Evolutionary conservation across 2,113 vertebrate species (phyloP).

Genomic region (Morone chrysops): DNA sequence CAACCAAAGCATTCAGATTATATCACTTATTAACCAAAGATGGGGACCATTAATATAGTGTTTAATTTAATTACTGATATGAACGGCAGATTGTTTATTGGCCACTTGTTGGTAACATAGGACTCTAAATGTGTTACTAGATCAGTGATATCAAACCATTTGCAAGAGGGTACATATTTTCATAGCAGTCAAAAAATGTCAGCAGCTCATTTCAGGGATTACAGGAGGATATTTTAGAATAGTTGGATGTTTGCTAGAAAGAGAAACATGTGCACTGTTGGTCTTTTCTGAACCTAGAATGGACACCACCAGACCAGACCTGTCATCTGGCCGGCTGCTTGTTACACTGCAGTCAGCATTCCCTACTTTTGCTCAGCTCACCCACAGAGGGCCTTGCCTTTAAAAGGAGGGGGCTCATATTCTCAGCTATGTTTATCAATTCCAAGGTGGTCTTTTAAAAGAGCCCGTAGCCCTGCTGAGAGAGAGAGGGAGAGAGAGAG

Average conservation of each 20-base stretch:
- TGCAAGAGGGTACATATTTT: background rate
- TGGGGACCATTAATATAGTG: background rate
- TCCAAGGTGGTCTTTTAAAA: conserved; percentile 82
- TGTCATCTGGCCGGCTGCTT: conserved; percentile 36
- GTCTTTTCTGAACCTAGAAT: background rate
- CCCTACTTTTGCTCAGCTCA: conserved; percentile 64
- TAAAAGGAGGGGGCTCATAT: conserved; percentile 84
- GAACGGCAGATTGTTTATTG: conserved; percentile 14
- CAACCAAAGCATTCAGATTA: background rate
- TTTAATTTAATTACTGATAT: background rate
- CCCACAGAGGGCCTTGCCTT: conserved; percentile 76
- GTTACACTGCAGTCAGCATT: conserved; percentile 83
- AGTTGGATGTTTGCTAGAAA: conserved; percentile 10
- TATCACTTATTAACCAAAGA: background rate
- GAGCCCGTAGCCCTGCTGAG: conserved; percentile 45
- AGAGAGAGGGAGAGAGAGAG: conserved; percentile 32
- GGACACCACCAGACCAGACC: conserved; percentile 17
- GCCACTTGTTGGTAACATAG: background rate
- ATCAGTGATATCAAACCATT: conserved; percentile 12
- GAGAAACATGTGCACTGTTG: conserved; percentile 14
- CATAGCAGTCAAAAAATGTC: background rate
- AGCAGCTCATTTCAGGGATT: conserved; percentile 11
- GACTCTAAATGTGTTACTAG: background rate
- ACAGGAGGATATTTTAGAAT: background rate
- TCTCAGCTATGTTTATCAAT: conserved; percentile 84